These are phyloP conservation scores for Isoperla grammatica DNA, from an alignment of 2,888 invertebrate genomes.

Conservation along the genomic window DNA sequence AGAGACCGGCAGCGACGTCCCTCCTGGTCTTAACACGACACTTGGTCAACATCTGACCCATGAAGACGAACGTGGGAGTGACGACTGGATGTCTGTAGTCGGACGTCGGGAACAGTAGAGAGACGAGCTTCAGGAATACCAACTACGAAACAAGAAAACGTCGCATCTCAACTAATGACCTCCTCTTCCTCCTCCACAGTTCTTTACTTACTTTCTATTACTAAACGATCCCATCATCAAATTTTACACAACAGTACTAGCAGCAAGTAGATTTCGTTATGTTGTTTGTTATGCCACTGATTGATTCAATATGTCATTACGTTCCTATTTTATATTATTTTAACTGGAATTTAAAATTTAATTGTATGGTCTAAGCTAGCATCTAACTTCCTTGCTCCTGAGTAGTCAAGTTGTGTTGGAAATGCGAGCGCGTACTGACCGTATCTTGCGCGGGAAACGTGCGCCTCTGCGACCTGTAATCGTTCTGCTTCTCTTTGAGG, in stretches of 20 bases:
- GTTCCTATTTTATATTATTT: too few relatives aligned
- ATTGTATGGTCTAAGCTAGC: too few relatives aligned
- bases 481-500: conserved; percentile 64
- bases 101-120: conserved; percentile 79
- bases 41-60: conserved; percentile 68
- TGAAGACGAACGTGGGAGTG: conserved; percentile 77
- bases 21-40: conserved; percentile 57
- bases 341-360: too few relatives aligned
- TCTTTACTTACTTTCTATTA: too few relatives aligned
- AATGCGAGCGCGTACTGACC: conserved; percentile 30
- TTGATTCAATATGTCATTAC: too few relatives aligned
- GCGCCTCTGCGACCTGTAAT: conserved; percentile 55
- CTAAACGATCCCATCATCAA: too few relatives aligned
- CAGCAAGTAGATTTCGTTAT: too few relatives aligned
- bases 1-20: conserved; percentile 73
- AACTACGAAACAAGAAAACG: conserved; percentile 45
- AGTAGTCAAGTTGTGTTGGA: too few relatives aligned
- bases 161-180: too few relatives aligned
- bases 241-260: too few relatives aligned
- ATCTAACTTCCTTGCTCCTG: background rate
- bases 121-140: conserved; percentile 74
- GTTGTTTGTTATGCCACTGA: too few relatives aligned
- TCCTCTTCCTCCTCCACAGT: too few relatives aligned
- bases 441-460: conserved; percentile 61
- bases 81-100: conserved; percentile 85